These are phyloP conservation scores for Carassius carassius DNA, from an alignment of 2,113 vertebrate species.

Conservation along the genomic window DNA sequence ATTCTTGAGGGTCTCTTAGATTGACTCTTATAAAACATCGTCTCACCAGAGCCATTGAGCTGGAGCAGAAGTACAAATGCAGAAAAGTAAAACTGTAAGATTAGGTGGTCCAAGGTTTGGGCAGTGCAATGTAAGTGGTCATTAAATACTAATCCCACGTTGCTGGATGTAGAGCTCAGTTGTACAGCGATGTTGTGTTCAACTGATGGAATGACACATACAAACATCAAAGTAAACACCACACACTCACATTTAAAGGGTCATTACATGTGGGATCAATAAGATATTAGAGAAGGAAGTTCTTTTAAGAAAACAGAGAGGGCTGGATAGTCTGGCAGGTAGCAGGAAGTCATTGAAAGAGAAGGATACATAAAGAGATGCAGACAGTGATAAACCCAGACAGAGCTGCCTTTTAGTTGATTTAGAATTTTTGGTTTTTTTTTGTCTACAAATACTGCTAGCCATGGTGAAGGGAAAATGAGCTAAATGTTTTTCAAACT, in stretches of 20 bases:
- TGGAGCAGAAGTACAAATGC: background rate
- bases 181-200: background rate
- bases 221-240: background rate
- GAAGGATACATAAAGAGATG: background rate
- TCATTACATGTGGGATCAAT: conserved; percentile 30
- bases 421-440: background rate
- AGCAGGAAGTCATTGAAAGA: background rate
- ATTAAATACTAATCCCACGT: background rate
- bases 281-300: conserved; percentile 7
- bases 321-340: background rate
- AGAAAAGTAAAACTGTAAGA: background rate
- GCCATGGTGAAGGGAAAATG: background rate
- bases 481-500: background rate
- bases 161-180: background rate
- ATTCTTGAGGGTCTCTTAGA: background rate
- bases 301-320: conserved; percentile 1
- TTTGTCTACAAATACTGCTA: background rate
- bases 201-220: background rate
- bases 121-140: background rate
- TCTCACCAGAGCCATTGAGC: background rate
- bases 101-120: background rate
- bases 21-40: background rate
- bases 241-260: background rate
- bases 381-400: background rate
- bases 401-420: background rate